A percentile compares a stretch with the other conserved stretches of the same genome.
Evolutionary conservation across 1,140 invertebrate genomes (phyloP).

Genomic region (Drosophila littoralis): DNA sequence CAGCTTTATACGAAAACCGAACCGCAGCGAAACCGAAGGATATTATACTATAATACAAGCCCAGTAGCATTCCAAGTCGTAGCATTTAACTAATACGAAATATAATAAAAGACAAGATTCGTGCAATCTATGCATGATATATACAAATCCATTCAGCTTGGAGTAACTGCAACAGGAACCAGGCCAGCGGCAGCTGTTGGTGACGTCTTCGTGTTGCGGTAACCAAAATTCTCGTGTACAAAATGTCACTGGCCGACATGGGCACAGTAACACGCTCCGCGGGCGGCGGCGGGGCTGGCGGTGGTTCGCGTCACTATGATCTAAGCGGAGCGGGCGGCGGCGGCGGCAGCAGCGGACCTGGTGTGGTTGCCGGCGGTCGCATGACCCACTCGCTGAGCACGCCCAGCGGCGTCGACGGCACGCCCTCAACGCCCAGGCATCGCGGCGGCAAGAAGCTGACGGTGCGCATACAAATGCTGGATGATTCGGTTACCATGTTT

Average conservation of each 20-base stretch:
- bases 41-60: constrained; percentile 15
- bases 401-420: constrained; percentile 92
- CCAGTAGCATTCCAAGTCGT: constrained; percentile 70
- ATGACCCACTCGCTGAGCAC: constrained; percentile 94
- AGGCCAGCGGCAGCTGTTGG: background rate
- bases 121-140: constrained; percentile 52
- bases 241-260: constrained; percentile 84
- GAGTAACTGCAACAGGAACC: constrained; percentile 29
- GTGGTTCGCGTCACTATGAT: too few relatives aligned
- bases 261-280: constrained; percentile 72
- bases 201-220: constrained; percentile 27
- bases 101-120: constrained; percentile 26
- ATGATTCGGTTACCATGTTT: constrained; percentile 94
- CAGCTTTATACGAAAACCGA: constrained; percentile 54
- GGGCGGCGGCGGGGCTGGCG: constrained; percentile 28
- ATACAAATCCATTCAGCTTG: constrained; percentile 9
- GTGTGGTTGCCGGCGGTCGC: constrained; percentile 69
- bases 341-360: constrained; percentile 24
- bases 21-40: constrained; percentile 19
- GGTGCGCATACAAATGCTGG: constrained; percentile 94
- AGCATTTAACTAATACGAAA: constrained; percentile 54
- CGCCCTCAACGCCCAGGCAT: constrained; percentile 89
- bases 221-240: constrained; percentile 80
- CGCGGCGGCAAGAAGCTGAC: constrained; percentile 94
- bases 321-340: constrained; percentile 38